Evolutionary conservation across 2,113 vertebrate genomes (phyloP).

Genomic region (Desmodus rotundus): DNA sequence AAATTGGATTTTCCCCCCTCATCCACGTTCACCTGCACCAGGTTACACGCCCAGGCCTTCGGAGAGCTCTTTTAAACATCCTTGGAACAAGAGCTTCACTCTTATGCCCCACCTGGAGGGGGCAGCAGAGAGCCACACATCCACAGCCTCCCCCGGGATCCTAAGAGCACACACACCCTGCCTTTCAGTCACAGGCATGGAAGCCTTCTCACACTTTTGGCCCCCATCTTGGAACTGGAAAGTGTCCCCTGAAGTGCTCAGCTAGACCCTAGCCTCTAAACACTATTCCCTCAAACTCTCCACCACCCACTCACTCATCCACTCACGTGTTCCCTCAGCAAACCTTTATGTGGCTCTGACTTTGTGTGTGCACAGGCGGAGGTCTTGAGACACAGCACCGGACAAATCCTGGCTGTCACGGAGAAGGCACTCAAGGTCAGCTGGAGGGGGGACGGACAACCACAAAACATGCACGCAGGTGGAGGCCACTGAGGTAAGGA

Average conservation of each 20-base stretch:
- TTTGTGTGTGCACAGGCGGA: no score
- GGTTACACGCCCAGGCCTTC: background rate
- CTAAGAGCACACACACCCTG: background rate
- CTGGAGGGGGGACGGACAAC: accelerated
- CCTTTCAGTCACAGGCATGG: accelerated
- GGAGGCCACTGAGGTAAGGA: accelerated
- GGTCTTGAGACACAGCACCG: background rate
- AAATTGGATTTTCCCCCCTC: background rate
- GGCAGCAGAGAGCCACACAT: background rate
- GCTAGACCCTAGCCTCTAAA: background rate
- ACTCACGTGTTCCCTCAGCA: background rate
- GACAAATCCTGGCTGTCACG: background rate
- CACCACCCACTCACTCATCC: background rate
- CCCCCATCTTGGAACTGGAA: background rate
- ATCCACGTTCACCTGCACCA: background rate
- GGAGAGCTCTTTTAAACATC: background rate
- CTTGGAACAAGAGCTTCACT: background rate
- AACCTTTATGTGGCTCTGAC: accelerated
- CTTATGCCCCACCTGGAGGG: background rate
- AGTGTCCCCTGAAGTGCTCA: background rate
- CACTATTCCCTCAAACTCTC: no score
- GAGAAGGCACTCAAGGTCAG: accelerated
- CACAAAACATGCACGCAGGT: accelerated
- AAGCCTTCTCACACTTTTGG: background rate
- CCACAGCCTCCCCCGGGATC: accelerated